A percentile compares a stretch with the other conserved stretches of the same genome.
Conservation (phyloP, 30 jellyfish, hydroid and myxozoan species). For the Turritopsis dohrnii region DNA sequence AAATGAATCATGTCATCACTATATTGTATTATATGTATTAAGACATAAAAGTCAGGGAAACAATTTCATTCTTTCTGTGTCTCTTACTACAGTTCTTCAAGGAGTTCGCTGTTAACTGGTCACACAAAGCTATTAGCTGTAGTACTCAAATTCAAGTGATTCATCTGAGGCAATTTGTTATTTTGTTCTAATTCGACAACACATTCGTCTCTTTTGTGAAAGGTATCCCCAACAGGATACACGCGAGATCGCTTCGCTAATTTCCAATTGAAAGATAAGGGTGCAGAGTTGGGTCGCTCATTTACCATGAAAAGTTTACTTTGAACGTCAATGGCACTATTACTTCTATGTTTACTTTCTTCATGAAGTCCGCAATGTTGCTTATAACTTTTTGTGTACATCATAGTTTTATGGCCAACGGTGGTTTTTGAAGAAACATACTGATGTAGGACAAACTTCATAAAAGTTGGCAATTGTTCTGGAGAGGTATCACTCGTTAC, state of each 20-base stretch:
- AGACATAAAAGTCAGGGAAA: no score
- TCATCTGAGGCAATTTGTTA: background rate
- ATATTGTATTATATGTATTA: no score
- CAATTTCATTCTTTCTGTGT: no score
- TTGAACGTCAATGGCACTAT: constrained; percentile 1
- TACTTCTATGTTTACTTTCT: background rate
- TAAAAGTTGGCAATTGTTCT: background rate
- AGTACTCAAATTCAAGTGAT: background rate
- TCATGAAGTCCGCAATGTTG: background rate
- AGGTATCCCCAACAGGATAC: constrained; percentile 3
- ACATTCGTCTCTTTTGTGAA: background rate
- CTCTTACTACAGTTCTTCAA: no score
- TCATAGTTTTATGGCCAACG: background rate
- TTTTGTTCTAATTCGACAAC: background rate
- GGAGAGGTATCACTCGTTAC: background rate
- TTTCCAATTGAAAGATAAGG: constrained; percentile 1
- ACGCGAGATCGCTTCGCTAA: constrained; percentile 7
- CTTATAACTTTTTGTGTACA: background rate
- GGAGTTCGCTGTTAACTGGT: background rate
- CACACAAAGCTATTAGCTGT: background rate
- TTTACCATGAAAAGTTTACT: background rate
- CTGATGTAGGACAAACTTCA: constrained; percentile 6
- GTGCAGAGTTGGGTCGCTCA: constrained; percentile 18
- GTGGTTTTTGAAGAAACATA: background rate
- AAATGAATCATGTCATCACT: no score